phyloP scores from a whole-genome alignment of 2,888 invertebrate genomes.

The Priocnemis perturbator region DNA sequence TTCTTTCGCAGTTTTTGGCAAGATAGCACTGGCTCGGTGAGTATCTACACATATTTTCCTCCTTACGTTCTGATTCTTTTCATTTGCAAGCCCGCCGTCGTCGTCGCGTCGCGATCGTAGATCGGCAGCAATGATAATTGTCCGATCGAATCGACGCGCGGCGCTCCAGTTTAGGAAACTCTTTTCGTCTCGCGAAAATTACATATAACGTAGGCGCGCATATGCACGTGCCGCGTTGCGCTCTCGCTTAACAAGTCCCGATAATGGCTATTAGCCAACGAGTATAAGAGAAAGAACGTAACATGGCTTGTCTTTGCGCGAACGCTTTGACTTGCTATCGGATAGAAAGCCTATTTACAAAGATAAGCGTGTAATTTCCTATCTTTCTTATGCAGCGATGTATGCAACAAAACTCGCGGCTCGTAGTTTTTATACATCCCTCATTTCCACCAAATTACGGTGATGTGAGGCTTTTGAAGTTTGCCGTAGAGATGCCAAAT shows the following conservation, averaged over 20 bases:
- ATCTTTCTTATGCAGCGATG: too few species aligned
- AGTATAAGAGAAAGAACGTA: conserved; percentile 1
- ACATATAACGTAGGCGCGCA: neutral
- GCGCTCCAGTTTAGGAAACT: too few species aligned
- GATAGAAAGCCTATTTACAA: too few species aligned
- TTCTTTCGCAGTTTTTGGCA: conserved; percentile 41
- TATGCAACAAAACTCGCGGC: too few species aligned
- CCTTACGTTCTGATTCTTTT: neutral
- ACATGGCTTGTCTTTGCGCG: neutral
- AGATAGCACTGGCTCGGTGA: conserved; percentile 41
- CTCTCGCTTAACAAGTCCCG: neutral
- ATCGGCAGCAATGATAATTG: too few species aligned
- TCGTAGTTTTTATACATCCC: too few species aligned
- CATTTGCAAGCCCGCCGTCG: too few species aligned
- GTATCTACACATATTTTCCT: conserved; percentile 17
- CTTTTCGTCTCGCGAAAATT: too few species aligned
- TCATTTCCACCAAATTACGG: conserved; percentile 51
- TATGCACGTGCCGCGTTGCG: neutral
- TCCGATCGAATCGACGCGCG: too few species aligned
- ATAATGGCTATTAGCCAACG: conserved; percentile 10
- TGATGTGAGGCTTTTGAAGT: conserved; percentile 55
- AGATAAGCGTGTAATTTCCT: too few species aligned
- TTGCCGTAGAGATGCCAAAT: conserved; percentile 61
- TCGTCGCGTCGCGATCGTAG: too few species aligned
- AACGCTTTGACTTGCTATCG: too few species aligned